phyloP scores from a whole-genome alignment of 1,140 invertebrate species.

The Andricus grossulariae region DNA sequence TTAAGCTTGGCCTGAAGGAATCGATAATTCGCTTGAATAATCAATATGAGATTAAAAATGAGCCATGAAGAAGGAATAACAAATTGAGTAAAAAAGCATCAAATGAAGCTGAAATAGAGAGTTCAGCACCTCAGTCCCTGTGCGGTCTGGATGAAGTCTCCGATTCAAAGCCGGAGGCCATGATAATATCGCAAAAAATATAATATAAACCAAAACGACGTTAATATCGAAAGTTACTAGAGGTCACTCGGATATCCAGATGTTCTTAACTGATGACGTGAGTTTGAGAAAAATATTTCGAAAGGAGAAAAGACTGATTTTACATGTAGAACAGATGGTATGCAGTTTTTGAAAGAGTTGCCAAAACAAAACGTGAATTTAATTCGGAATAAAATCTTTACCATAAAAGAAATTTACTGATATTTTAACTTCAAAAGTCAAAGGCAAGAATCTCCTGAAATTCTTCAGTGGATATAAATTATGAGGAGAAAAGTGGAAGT shows the following conservation, averaged over 20 bases:
- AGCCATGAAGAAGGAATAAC: too few species aligned
- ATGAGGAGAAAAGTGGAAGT: too few species aligned
- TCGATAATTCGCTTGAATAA: too few species aligned
- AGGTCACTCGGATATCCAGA: not conserved
- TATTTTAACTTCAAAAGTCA: too few species aligned
- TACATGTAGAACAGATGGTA: not conserved
- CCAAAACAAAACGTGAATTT: too few species aligned
- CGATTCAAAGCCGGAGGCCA: slow-evolving; percentile 11
- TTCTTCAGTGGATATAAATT: too few species aligned
- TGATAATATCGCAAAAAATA: not conserved
- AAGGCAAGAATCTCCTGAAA: too few species aligned
- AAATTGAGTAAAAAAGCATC: not conserved
- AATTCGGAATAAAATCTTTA: too few species aligned
- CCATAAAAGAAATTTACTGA: too few species aligned
- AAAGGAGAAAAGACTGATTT: slow-evolving; percentile 9
- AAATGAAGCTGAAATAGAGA: not conserved
- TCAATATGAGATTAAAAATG: too few species aligned
- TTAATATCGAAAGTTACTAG: not conserved
- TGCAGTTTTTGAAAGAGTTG: not conserved
- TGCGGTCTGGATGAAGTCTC: slow-evolving; percentile 3
- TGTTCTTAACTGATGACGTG: not conserved
- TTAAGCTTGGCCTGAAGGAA: too few species aligned
- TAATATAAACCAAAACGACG: not conserved
- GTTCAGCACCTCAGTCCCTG: slow-evolving; percentile 3
- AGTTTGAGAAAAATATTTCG: not conserved